phyloP scores from a whole-genome alignment of 35 echinoderm and acorn worm species.

The Antedon bifida region DNA sequence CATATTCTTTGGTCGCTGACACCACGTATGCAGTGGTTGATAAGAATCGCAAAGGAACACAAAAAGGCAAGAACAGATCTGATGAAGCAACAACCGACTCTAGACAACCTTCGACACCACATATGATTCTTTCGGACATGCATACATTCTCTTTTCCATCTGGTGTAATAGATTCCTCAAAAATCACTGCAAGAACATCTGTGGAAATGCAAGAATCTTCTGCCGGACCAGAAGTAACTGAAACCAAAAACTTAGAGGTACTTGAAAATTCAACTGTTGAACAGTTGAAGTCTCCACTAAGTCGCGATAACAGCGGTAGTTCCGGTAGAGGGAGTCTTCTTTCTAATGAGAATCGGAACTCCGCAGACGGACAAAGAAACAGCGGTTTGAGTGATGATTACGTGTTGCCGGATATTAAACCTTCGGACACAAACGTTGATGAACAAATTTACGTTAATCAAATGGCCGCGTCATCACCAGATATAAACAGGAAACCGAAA shows the following conservation, averaged over 20 bases:
- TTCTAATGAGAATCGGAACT: not conserved
- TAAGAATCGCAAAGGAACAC: not conserved
- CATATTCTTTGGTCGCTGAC: not conserved
- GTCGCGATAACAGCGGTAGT: not conserved
- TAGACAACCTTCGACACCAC: not conserved
- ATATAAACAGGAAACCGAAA: slow-evolving; percentile 4
- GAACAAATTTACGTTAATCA: not conserved
- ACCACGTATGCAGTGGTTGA: not conserved
- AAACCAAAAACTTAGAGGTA: not conserved
- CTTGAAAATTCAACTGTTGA: not conserved
- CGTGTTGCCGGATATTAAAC: slow-evolving; percentile 14
- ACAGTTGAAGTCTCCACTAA: not conserved
- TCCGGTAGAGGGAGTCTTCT: not conserved
- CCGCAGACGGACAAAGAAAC: not conserved
- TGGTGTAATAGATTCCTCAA: not conserved
- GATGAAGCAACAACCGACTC: not conserved
- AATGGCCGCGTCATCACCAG: not conserved
- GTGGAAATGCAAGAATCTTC: not conserved
- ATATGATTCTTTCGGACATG: not conserved
- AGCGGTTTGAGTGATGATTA: slow-evolving; percentile 34
- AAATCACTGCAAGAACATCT: not conserved
- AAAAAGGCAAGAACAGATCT: not conserved
- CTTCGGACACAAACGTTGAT: not conserved
- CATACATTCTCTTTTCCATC: not conserved
- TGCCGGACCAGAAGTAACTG: not conserved